Conservation (phyloP, 2,113 vertebrate species). For the Rhea pennata region DNA sequence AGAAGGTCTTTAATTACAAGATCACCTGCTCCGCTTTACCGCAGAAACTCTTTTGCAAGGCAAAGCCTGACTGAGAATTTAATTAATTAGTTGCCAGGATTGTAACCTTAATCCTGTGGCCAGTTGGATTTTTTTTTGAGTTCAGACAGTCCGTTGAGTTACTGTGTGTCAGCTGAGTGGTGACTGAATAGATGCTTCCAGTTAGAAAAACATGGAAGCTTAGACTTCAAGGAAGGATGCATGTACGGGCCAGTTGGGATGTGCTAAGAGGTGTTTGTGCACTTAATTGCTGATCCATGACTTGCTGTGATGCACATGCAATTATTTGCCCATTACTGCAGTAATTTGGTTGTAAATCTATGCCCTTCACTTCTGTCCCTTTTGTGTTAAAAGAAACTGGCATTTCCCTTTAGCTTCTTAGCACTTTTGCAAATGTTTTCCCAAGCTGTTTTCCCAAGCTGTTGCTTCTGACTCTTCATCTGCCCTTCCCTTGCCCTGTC, state of each 20-base stretch:
- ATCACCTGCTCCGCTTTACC: background rate
- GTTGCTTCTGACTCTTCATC: background rate
- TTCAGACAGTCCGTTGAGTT: background rate
- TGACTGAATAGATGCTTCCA: background rate
- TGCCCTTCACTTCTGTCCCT: background rate
- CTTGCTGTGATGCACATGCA: accelerated
- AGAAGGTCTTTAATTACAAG: background rate
- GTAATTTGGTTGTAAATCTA: background rate
- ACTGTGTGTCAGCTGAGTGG: background rate
- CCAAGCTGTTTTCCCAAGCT: background rate
- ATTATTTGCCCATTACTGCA: background rate
- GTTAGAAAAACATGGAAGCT: background rate
- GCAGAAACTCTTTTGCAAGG: background rate
- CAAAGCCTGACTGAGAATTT: background rate
- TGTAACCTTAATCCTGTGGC: background rate
- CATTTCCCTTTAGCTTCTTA: background rate
- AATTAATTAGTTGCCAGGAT: background rate
- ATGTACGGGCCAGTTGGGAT: background rate
- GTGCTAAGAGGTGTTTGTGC: background rate
- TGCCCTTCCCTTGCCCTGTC: background rate
- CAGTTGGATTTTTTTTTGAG: background rate
- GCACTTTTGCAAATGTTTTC: background rate
- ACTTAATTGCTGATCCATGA: background rate
- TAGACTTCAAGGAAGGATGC: background rate
- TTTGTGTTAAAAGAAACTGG: background rate